A percentile compares a stretch with the other conserved stretches of the same genome.
Evolutionary conservation across 2,888 invertebrate genomes (phyloP).

Genomic region (Dusona sp.): DNA sequence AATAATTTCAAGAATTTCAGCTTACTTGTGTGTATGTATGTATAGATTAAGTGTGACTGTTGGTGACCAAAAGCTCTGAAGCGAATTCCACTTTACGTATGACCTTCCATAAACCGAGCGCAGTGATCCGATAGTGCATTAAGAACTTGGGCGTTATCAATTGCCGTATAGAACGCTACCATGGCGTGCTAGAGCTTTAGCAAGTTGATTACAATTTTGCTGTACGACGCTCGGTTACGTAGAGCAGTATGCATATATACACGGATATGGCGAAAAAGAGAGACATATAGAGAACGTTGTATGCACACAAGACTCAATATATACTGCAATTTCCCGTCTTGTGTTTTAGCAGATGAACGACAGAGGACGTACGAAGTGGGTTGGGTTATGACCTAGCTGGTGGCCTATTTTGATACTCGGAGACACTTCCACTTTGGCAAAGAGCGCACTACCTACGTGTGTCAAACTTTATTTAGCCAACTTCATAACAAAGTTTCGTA

Average conservation of each 20-base stretch:
- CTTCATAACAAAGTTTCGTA: constrained; percentile 79
- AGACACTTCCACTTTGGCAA: constrained; percentile 71
- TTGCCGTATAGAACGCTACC: constrained; percentile 76
- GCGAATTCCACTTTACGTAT: constrained; percentile 52
- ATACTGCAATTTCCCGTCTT: constrained; percentile 56
- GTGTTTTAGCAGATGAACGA: constrained; percentile 49
- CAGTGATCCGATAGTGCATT: constrained; percentile 81
- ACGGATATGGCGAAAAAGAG: constrained; percentile 4
- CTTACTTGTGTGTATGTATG: neutral
- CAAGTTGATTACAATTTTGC: constrained; percentile 77
- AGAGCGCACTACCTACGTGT: constrained; percentile 71
- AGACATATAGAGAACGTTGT: neutral
- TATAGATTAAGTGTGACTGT: constrained; percentile 4
- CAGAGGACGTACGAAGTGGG: neutral
- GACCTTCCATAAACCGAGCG: constrained; percentile 73
- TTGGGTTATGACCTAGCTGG: constrained; percentile 64
- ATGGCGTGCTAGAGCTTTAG: constrained; percentile 71
- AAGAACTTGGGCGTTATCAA: constrained; percentile 82
- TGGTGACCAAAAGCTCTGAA: constrained; percentile 53
- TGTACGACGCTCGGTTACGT: constrained; percentile 61
- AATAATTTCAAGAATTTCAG: neutral
- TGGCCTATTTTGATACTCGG: constrained; percentile 68
- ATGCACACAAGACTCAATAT: constrained; percentile 20
- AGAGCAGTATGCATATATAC: constrained; percentile 18
- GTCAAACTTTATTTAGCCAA: constrained; percentile 80